Percentiles rank a stretch among this genome's conserved stretches.
Evolutionary conservation across 2,113 vertebrate species (phyloP).

Genomic region (Erinaceus europaeus): DNA sequence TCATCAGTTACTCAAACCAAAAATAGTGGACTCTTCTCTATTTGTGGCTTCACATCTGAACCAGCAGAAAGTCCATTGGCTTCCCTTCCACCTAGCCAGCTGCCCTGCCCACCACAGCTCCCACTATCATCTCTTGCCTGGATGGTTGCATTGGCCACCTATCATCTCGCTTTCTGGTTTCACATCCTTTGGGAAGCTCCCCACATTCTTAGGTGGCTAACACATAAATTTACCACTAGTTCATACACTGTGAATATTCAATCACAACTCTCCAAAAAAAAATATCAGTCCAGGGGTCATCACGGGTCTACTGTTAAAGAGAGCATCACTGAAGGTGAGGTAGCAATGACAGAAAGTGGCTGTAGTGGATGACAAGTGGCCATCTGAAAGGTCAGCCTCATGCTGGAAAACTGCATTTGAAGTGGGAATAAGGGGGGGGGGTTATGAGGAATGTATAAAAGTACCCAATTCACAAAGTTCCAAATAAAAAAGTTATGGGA

Average conservation of each 20-base stretch:
- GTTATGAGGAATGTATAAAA: neutral
- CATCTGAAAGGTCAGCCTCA: neutral
- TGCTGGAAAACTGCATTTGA: neutral
- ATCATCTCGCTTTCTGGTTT: neutral
- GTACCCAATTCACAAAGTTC: neutral
- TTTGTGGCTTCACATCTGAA: neutral
- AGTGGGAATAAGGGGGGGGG: neutral
- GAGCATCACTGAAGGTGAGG: neutral
- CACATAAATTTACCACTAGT: no score
- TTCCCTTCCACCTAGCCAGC: neutral
- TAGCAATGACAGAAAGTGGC: neutral
- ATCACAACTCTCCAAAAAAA: no score
- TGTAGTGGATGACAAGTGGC: neutral
- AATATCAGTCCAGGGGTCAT: neutral
- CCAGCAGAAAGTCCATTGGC: neutral
- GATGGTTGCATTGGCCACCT: neutral
- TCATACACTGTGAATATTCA: no score
- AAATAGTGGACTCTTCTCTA: neutral
- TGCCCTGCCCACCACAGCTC: neutral
- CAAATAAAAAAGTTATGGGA: no score
- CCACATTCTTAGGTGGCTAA: neutral
- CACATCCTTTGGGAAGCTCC: neutral
- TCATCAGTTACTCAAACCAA: neutral
- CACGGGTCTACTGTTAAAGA: neutral
- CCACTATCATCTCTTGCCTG: neutral